These are phyloP conservation scores for Neostethus bicornis DNA, from an alignment of 2,797 vertebrate genomes.

Conservation along the genomic window DNA sequence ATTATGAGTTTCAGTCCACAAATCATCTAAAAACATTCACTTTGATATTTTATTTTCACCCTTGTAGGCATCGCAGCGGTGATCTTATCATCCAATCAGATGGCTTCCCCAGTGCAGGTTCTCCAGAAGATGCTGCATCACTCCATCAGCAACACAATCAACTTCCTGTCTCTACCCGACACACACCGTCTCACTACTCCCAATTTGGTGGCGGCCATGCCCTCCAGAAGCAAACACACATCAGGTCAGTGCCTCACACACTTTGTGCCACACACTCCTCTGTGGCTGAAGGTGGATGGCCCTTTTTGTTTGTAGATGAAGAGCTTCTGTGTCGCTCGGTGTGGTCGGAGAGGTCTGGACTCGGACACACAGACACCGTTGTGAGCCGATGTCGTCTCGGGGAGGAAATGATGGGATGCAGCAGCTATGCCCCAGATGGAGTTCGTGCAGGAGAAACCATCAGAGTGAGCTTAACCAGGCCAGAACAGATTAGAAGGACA, in stretches of 20 bases:
- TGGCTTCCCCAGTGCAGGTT: conserved; percentile 75
- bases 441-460: conserved; percentile 77
- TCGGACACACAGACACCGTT: conserved; percentile 27
- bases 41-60: neutral
- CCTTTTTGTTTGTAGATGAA: conserved; percentile 60
- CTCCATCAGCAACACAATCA: conserved; percentile 76
- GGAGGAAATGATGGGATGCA: conserved; percentile 90
- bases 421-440: conserved; percentile 78
- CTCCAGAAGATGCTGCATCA: conserved; percentile 83
- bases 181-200: conserved; percentile 80
- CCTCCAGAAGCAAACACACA: conserved; percentile 35
- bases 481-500: neutral
- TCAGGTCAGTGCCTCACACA: conserved; percentile 61
- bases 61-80: conserved; percentile 83
- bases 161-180: conserved; percentile 76
- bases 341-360: conserved; percentile 85
- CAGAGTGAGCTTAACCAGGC: conserved; percentile 67
- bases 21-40: neutral
- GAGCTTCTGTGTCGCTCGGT: conserved; percentile 85
- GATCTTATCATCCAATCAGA: conserved; percentile 78
- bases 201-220: conserved; percentile 81
- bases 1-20: no score
- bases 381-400: conserved; percentile 69
- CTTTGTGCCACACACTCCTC: neutral
- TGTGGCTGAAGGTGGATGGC: neutral